Evolutionary conservation across 1,140 invertebrate genomes (phyloP), one percentile per base, ranked within the genome.

Genomic region (Chironomus striatipennis): DNA sequence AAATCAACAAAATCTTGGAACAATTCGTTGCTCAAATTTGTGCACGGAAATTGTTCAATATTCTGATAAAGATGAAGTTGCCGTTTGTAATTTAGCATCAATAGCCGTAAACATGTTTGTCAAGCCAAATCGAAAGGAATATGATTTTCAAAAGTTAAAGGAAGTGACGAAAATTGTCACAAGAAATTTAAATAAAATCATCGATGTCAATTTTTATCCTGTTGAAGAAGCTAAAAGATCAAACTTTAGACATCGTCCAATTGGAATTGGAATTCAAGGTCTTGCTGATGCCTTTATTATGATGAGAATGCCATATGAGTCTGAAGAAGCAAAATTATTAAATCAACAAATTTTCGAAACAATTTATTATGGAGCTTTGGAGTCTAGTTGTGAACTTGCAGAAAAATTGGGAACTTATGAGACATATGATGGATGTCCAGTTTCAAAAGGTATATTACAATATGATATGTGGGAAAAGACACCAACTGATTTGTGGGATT

Each of bases 321-420:
- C 91, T 80, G 86, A 90, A 73, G 88, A 96, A 81, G 96, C 98
- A 0, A 86, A 90, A 75, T 84, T 91, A 77, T 83, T 99, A 2
- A 99, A 99, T 83, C 91, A 91, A 77, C 90, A 98, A 81, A 98
- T 99, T 76, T 99, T 99, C 85, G 98, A 99, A 85, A 99, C 97
- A 0, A 90, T 99, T 75, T 99, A 99, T 83, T 98, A 93, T 84
- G 95, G 91, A n/a, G 95, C 98, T 2, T 83, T 99, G 76, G 96
- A 99, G 84, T 93, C 96, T 0, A 98, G 95, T 81, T 98, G 95
- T 85, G 97, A 99, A 85, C 83, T 99, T 73, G 96, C 98, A 12
- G 86, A 96, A 82, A 87, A 90, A 80, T 81, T 88, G 76, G 97
- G 98, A 7, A 83, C 90, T 0, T 99, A 99, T 81, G 91, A 94